phyloP scores from a whole-genome alignment of 53 echinoderm and acorn worm genomes.

The Stichopus horrens region DNA sequence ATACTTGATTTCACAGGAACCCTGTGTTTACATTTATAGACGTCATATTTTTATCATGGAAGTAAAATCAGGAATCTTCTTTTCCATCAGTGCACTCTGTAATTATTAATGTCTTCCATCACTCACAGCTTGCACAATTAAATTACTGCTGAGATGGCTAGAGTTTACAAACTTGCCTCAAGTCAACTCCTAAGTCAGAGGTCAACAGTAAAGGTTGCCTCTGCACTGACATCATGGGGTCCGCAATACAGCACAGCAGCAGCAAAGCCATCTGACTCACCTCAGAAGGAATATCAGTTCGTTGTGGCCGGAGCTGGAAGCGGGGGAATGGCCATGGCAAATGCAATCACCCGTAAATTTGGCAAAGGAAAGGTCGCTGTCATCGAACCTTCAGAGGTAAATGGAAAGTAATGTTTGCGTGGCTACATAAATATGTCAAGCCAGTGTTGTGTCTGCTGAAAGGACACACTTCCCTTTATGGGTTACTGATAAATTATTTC shows the following conservation, averaged over 20 bases:
- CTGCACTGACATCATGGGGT: neutral
- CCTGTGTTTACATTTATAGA: too few species aligned
- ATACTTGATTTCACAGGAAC: too few species aligned
- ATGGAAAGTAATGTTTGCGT: neutral
- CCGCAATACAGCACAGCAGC: constrained; percentile 57
- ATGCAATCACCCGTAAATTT: constrained; percentile 61
- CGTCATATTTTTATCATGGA: too few species aligned
- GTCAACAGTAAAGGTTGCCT: neutral
- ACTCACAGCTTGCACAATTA: too few species aligned
- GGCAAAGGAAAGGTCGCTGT: constrained; percentile 88
- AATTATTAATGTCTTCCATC: too few species aligned
- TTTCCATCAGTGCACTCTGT: too few species aligned
- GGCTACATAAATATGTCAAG: too few species aligned
- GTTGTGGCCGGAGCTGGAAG: constrained; percentile 91
- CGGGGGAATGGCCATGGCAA: constrained; percentile 85
- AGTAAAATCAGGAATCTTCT: too few species aligned
- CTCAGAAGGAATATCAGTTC: constrained; percentile 60
- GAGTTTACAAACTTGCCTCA: neutral
- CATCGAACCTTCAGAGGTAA: constrained; percentile 83
- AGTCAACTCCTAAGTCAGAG: neutral
- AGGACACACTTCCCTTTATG: too few species aligned
- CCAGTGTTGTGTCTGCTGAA: too few species aligned
- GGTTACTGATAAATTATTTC: too few species aligned
- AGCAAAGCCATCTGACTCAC: constrained; percentile 49
- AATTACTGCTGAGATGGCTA: neutral